Percentiles rank a stretch among this genome's conserved stretches.
These are phyloP conservation scores for Catajapyx aquilonaris DNA, from an alignment of 1,140 invertebrate species.

Conservation along the genomic window DNA sequence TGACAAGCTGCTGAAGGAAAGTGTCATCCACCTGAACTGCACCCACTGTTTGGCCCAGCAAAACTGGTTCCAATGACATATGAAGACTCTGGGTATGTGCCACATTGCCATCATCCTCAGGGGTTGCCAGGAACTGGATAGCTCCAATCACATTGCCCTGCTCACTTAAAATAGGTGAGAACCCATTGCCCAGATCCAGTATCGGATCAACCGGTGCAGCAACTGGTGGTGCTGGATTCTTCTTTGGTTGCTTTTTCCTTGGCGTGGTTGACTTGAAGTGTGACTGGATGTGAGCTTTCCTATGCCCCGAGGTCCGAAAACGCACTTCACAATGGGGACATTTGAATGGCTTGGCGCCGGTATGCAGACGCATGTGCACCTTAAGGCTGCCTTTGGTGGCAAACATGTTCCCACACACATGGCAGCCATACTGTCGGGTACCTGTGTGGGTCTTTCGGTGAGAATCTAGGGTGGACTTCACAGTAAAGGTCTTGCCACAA, in stretches of 20 bases:
- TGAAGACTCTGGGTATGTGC: not conserved
- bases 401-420: constrained; percentile 33
- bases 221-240: too few species aligned
- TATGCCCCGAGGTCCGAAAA: constrained; percentile 45
- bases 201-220: too few species aligned
- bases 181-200: too few species aligned
- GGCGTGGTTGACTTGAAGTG: constrained; percentile 22
- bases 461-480: constrained; percentile 39
- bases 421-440: constrained; percentile 29
- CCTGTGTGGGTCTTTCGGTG: constrained; percentile 35
- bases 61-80: not conserved
- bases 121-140: not conserved
- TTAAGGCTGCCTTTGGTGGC: constrained; percentile 38
- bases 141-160: not conserved
- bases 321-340: constrained; percentile 36
- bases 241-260: too few species aligned
- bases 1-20: not conserved
- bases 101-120: not conserved
- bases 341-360: constrained; percentile 41
- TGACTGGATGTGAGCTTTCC: constrained; percentile 35
- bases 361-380: constrained; percentile 47
- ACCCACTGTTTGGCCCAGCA: not conserved
- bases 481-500: constrained; percentile 40
- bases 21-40: not conserved
- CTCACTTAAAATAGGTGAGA: too few species aligned